Percentiles rank a stretch among this genome's conserved stretches.
These are phyloP conservation scores for Ommatoiulus sabulosus DNA, from an alignment of 2,888 invertebrate genomes.

Conservation along the genomic window DNA sequence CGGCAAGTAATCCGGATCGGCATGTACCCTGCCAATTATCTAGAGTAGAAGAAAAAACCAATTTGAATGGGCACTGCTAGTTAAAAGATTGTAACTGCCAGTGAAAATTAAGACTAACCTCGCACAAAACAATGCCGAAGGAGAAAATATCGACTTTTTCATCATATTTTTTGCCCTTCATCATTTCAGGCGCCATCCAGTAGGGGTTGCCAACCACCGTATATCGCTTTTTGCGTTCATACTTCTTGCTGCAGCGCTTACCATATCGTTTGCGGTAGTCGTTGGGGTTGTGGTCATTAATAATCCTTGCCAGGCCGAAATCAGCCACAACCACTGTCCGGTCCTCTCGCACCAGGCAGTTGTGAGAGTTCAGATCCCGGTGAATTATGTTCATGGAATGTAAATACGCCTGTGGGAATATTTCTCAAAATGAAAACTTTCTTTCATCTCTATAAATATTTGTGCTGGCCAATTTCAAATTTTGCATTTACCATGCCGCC, in stretches of 20 bases:
- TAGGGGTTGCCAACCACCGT: constrained; percentile 97
- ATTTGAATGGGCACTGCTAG: background rate
- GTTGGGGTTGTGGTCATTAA: constrained; percentile 62
- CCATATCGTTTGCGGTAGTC: constrained; percentile 61
- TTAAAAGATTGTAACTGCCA: background rate
- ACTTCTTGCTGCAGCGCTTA: constrained; percentile 72
- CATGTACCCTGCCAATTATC: constrained; percentile 94
- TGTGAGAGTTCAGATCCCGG: constrained; percentile 93
- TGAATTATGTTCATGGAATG: constrained; percentile 96
- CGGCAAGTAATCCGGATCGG: constrained; percentile 94
- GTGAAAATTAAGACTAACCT: constrained; percentile 72
- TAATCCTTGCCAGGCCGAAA: constrained; percentile 86
- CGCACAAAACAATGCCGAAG: constrained; percentile 94
- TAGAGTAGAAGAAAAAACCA: constrained; percentile 66
- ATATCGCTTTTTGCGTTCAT: constrained; percentile 85
- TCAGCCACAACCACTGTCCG: constrained; percentile 94
- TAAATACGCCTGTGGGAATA: constrained; percentile 74
- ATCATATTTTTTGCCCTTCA: constrained; percentile 95
- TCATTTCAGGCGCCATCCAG: constrained; percentile 99
- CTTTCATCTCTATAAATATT: background rate
- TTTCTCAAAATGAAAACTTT: too few relatives aligned
- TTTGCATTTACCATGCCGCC: constrained; percentile 81
- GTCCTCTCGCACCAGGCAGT: constrained; percentile 92
- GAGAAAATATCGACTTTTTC: constrained; percentile 97
- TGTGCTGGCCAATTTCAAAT: background rate